Conservation (phyloP, 2,888 invertebrate genomes). For the Lasioglossum oenotherae region DNA sequence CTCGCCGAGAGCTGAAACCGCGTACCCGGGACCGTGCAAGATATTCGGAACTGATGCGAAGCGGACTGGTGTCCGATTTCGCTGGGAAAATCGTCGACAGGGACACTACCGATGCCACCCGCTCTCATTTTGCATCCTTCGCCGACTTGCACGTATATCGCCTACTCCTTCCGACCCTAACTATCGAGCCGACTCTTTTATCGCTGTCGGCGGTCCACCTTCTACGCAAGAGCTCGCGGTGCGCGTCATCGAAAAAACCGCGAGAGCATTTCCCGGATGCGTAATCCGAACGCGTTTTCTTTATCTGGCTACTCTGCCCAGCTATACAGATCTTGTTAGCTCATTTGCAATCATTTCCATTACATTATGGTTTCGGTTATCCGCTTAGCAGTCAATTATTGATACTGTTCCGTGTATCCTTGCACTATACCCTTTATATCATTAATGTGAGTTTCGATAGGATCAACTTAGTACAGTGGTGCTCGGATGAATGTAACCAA, state of each 20-base stretch:
- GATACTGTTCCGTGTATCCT: too few relatives aligned
- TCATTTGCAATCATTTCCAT: neutral
- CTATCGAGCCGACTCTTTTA: slow-evolving; percentile 2
- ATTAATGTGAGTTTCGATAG: too few relatives aligned
- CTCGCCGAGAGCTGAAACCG: neutral
- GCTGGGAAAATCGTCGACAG: slow-evolving; percentile 11
- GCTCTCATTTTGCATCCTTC: neutral
- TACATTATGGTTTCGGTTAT: neutral
- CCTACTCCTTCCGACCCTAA: neutral
- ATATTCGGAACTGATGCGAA: slow-evolving; percentile 5
- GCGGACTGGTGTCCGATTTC: slow-evolving; percentile 12
- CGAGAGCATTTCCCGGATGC: slow-evolving; percentile 10
- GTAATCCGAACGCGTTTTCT: neutral
- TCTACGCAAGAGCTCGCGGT: slow-evolving; percentile 14
- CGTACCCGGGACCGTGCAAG: slow-evolving; percentile 22
- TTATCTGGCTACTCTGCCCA: neutral
- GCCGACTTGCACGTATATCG: neutral
- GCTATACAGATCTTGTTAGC: neutral
- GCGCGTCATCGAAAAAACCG: slow-evolving; percentile 23
- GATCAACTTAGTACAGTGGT: too few relatives aligned
- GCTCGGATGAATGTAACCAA: too few relatives aligned
- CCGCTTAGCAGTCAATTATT: too few relatives aligned
- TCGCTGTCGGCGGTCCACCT: slow-evolving; percentile 58
- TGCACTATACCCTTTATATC: too few relatives aligned
- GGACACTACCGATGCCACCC: slow-evolving; percentile 20